A percentile compares a stretch with the other conserved stretches of the same genome.
Evolutionary conservation across 2,113 vertebrate genomes (phyloP).

Genomic region (Protobothrops mucrosquamatus): DNA sequence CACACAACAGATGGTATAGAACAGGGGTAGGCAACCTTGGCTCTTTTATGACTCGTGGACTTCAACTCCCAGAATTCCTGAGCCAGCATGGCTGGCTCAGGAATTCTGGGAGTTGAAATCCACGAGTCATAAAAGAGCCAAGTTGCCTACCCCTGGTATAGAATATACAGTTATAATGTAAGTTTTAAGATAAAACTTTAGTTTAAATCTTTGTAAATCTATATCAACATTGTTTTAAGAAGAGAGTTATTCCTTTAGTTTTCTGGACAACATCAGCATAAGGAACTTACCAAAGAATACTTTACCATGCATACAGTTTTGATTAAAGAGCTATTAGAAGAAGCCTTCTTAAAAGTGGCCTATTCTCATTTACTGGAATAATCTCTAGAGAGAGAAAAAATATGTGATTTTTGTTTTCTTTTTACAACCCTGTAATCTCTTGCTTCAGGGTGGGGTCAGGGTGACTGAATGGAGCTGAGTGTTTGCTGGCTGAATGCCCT

Average conservation of each 20-base stretch:
- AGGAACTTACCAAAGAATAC: neutral
- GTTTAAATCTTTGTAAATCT: neutral
- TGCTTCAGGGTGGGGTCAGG: too few relatives aligned
- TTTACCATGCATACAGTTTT: neutral
- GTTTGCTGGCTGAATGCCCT: too few relatives aligned
- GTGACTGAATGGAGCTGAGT: too few relatives aligned
- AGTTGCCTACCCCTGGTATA: neutral
- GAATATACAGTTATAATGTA: neutral
- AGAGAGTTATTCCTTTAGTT: neutral
- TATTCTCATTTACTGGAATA: neutral
- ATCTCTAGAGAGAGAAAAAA: neutral
- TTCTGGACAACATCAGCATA: neutral
- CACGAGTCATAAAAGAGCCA: too few relatives aligned
- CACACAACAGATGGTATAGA: slow-evolving; percentile 15
- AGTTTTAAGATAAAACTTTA: neutral
- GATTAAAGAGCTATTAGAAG: neutral
- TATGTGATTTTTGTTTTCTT: neutral
- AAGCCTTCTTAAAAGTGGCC: neutral
- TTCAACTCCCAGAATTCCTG: too few relatives aligned
- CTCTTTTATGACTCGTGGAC: too few relatives aligned
- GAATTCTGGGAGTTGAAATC: too few relatives aligned
- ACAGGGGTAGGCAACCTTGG: too few relatives aligned
- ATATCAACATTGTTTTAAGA: neutral
- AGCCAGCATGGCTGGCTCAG: too few relatives aligned
- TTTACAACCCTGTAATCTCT: too few relatives aligned